A percentile compares a stretch with the other conserved stretches of the same genome.
These are phyloP conservation scores for Lepidonotus clava DNA, from an alignment of 2,888 invertebrate genomes.

Conservation along the genomic window DNA sequence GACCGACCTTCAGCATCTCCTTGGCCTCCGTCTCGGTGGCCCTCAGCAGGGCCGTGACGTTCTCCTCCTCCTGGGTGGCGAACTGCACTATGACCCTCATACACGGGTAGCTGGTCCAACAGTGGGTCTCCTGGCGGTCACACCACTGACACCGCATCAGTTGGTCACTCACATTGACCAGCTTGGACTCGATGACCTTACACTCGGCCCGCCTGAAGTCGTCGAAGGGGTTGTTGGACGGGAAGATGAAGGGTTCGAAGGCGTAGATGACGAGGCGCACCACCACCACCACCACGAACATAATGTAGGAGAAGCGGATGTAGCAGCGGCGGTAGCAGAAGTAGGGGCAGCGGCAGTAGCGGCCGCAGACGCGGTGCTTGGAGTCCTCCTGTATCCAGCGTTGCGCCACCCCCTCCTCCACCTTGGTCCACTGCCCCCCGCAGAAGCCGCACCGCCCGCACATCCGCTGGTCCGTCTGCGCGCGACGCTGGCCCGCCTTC, in stretches of 20 bases:
- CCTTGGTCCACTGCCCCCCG: not conserved
- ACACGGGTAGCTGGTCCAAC: constrained; percentile 45
- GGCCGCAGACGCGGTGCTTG: constrained; percentile 33
- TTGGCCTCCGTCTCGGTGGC: constrained; percentile 29
- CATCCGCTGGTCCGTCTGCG: not conserved
- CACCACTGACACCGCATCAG: constrained; percentile 30
- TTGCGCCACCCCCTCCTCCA: constrained; percentile 39
- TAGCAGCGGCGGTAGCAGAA: constrained; percentile 44
- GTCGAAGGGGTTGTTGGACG: constrained; percentile 48
- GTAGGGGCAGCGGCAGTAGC: constrained; percentile 37
- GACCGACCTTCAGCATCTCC: not conserved
- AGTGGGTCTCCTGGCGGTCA: not conserved
- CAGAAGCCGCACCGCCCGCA: constrained; percentile 34
- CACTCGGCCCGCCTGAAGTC: not conserved
- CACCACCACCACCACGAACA: constrained; percentile 27
- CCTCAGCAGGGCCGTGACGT: constrained; percentile 1
- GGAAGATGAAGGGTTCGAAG: constrained; percentile 33
- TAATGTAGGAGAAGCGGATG: constrained; percentile 48
- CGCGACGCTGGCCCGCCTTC: constrained; percentile 38
- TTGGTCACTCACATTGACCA: constrained; percentile 9
- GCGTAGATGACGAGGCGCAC: constrained; percentile 37
- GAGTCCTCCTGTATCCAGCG: constrained; percentile 38
- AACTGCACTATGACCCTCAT: constrained; percentile 6
- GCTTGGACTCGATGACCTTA: constrained; percentile 2
- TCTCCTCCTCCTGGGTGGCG: not conserved